phyloP scores from a whole-genome alignment of 1,140 invertebrate species.

The Drosophila asahinai region DNA sequence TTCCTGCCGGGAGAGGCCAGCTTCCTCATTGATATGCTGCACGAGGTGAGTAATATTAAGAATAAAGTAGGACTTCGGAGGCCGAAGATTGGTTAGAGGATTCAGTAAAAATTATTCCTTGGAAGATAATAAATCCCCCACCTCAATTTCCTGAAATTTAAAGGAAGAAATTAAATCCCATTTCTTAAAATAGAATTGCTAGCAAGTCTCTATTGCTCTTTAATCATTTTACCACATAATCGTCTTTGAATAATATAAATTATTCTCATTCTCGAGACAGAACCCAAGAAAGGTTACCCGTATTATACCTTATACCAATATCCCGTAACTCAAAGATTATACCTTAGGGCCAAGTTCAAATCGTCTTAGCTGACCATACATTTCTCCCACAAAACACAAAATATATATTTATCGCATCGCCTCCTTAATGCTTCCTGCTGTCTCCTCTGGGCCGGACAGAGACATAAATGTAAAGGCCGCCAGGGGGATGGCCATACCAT shows the following conservation, averaged over 20 bases:
- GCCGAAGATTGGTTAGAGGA: background rate
- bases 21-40: slow-evolving; percentile 82
- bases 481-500: slow-evolving; percentile 14
- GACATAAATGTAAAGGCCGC: slow-evolving; percentile 27
- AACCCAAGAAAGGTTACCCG: background rate
- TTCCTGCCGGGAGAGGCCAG: slow-evolving; percentile 84
- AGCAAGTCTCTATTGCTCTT: background rate
- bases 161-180: background rate
- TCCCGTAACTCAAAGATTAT: background rate
- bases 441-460: background rate
- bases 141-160: background rate
- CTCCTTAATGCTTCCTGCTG: slow-evolving; percentile 7
- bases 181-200: background rate
- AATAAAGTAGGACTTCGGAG: background rate
- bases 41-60: slow-evolving; percentile 65
- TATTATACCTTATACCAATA: background rate
- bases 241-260: background rate
- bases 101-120: background rate
- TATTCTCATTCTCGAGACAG: background rate
- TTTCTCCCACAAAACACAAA: background rate
- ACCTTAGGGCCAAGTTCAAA: background rate
- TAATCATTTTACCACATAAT: too few species aligned
- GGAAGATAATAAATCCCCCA: background rate
- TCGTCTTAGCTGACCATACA: background rate
- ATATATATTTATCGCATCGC: slow-evolving; percentile 12